Base-by-base conservation (phyloP, 1,140 invertebrate species). In the Pentalonia nigronervosa region DNA sequence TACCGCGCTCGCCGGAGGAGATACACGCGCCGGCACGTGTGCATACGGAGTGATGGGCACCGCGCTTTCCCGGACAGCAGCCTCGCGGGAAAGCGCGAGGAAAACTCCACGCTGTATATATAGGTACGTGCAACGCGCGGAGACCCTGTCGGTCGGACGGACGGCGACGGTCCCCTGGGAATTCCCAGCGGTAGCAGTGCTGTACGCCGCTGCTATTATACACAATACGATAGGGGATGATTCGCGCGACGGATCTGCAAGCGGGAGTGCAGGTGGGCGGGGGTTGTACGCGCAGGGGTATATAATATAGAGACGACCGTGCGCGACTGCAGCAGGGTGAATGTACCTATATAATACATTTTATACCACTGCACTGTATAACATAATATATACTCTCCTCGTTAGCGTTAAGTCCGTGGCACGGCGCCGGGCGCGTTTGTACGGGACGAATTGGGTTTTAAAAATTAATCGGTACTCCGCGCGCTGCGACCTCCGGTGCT, bases 371-470 rank as follows among this genome's bases (percentile, higher is more conserved):
- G 25, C 25, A 60, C 56, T 41, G 41, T 41, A 30, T 60, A 60
- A 60, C 25, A 60, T 30, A 60, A 67, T 67, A 67, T 60, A 60
- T 48, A 48, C 56, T 60, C 56, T 60, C 56, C 87, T 50, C 87
- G 48, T 89, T 45, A 56, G 34, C 48, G 53, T 60, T 30, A 41
- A 60, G 36, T 90, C 34, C n/a, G n/a, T 14, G 34, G 11, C 36
- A n/a, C n/a, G n/a, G n/a, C n/a, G n/a, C n/a, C n/a, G 45, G 56
- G 34, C 23, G 45, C 47, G 67, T 91, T 91, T 45, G 90, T 50
- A 81, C 90, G 34, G 56, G 60, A 86, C 76, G 45, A 84, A 93
- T 86, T 36, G 81, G 34, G 81, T 93, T 93, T 93, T 93, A 93
- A 93, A 93, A 84, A 93, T 93, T 93, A 93, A 93, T 84, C 67